phyloP scores from a whole-genome alignment of 1,140 invertebrate species.

The Diprion similis region DNA sequence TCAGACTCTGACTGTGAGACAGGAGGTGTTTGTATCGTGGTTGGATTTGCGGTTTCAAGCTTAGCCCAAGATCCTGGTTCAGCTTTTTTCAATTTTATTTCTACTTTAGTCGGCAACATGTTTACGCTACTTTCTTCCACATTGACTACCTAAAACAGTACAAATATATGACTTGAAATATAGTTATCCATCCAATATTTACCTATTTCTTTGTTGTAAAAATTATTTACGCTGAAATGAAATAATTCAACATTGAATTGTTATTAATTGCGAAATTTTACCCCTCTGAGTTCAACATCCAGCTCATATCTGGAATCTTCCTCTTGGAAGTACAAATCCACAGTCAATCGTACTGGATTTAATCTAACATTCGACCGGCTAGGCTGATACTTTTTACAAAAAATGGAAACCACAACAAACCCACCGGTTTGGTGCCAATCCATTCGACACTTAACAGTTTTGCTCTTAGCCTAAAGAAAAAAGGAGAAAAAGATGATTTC shows the following conservation, averaged over 20 bases:
- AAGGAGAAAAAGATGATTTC: slow-evolving; percentile 24
- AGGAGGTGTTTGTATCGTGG: slow-evolving; percentile 20
- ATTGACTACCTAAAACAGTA: slow-evolving; percentile 70
- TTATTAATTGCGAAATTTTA: slow-evolving; percentile 61
- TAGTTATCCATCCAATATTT: slow-evolving; percentile 2
- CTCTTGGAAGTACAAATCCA: slow-evolving; percentile 81
- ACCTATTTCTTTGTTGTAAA: background rate
- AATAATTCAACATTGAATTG: slow-evolving; percentile 17
- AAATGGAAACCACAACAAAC: slow-evolving; percentile 85
- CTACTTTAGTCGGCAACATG: slow-evolving; percentile 93
- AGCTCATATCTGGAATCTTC: slow-evolving; percentile 78
- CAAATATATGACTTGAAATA: slow-evolving; percentile 18
- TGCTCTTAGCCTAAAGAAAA: slow-evolving; percentile 55
- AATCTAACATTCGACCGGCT: slow-evolving; percentile 76
- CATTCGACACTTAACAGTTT: slow-evolving; percentile 79
- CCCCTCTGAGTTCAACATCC: slow-evolving; percentile 84
- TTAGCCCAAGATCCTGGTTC: slow-evolving; percentile 84
- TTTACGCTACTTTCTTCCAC: slow-evolving; percentile 74
- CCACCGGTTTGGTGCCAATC: slow-evolving; percentile 93
- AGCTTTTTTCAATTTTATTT: slow-evolving; percentile 91
- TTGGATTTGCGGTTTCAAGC: slow-evolving; percentile 67
- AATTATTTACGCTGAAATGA: slow-evolving; percentile 11
- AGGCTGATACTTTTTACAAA: slow-evolving; percentile 90
- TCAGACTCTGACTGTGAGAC: slow-evolving; percentile 17
- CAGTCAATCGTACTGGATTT: slow-evolving; percentile 83